Evolutionary conservation across 2,888 invertebrate species (phyloP), one percentile per base, ranked within the genome.

Genomic region (Chrysolina oricalcia): DNA sequence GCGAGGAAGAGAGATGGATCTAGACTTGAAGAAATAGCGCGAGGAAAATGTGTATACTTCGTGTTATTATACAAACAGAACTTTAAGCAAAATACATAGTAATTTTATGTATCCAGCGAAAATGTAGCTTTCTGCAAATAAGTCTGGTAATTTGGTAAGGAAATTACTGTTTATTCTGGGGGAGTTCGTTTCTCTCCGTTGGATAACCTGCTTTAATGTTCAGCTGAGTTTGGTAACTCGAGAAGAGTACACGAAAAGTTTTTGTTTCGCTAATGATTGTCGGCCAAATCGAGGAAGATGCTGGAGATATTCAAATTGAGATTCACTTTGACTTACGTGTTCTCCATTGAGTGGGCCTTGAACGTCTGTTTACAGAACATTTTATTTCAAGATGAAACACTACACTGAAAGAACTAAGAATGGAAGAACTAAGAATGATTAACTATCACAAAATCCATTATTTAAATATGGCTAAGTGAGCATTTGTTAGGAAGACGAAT

Each of bases 141-240:
- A 87, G 87, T 87, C 87, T 87, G 85, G 87, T 88, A 88, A 88
- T 88, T 88, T 88, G 87, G 87, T 87, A 87, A 88, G 88, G 88
- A 88, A 88, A 88, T 88, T 88, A 87, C 86, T 88, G 88, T 88
- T 88, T 88, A 87, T 88, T 88, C 84, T 88, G 82, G 83, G 83
- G 81, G 86, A 87, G 87, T 87, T 87, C 87, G 86, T 84, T 85
- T 82, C 85, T 86, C 83, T 78, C 81, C 82, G 82, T 82, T 83
- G 83, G 83, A 83, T 84, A 83, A 85, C 83, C 83, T 84, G 84
- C 78, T 78, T 82, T 78, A 79, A 82, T 78, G 80, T 80, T 80
- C 78, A 82, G 82, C 79, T 80, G 78, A 82, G 83, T 82, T 81
- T 78, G 82, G 81, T 78, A 82, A 80, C 79, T 82, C 80, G 35